phyloP scores from a whole-genome alignment of 2,113 vertebrate species.

The Seriola dumerili region DNA sequence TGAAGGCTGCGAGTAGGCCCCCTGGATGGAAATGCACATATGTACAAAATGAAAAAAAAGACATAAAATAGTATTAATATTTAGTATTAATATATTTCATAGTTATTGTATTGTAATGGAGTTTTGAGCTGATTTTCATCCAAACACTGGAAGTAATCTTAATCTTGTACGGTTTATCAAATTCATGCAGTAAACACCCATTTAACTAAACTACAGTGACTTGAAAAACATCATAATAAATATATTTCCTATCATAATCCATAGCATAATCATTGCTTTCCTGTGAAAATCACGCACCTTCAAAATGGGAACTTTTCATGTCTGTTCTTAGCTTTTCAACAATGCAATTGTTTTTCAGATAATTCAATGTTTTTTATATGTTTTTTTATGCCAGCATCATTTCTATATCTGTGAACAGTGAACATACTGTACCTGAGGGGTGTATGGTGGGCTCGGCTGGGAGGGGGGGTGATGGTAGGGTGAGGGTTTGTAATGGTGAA shows the following conservation, averaged over 20 bases:
- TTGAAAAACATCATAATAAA: background rate
- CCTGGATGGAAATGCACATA: constrained; percentile 58
- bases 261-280: too few relatives aligned
- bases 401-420: background rate
- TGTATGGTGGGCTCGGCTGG: constrained; percentile 93
- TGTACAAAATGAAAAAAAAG: background rate
- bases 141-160: background rate
- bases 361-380: background rate
- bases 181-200: background rate
- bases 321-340: too few relatives aligned
- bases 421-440: constrained; percentile 85
- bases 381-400: background rate
- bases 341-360: background rate
- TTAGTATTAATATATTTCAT: background rate
- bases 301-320: background rate
- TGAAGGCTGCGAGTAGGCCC: constrained; percentile 92
- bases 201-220: background rate
- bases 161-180: background rate
- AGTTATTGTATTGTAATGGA: background rate
- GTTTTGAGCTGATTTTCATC: background rate
- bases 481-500: constrained; percentile 93
- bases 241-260: background rate
- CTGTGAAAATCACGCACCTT: background rate
- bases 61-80: too few relatives aligned
- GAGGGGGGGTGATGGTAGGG: constrained; percentile 91